Evolutionary conservation across 2,797 vertebrate genomes (phyloP).

Genomic region (Malurus leucopterus): DNA sequence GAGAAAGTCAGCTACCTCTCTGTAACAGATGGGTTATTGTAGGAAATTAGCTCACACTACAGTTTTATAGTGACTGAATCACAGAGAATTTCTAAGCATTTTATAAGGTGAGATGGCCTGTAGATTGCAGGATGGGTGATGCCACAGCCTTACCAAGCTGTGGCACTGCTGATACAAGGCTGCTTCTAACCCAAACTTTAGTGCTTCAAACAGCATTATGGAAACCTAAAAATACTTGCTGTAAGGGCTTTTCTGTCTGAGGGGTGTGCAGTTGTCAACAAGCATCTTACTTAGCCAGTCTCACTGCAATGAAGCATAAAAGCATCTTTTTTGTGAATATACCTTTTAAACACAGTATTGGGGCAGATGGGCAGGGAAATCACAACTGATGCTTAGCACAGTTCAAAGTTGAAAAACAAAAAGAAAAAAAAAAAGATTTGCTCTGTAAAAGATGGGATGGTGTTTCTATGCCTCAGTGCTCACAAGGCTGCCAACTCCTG

Average conservation of each 20-base stretch:
- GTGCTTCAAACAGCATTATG: not conserved
- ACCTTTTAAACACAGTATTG: not conserved
- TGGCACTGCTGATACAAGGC: not conserved
- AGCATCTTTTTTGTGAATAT: not conserved
- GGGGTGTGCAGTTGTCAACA: rapidly evolving
- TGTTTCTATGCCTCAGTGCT: not conserved
- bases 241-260: not conserved
- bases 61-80: constrained; percentile 1
- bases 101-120: not conserved
- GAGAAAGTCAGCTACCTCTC: constrained; percentile 8
- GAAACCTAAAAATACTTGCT: not conserved
- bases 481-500: not conserved
- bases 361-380: not conserved
- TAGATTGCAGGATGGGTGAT: not conserved
- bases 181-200: not conserved
- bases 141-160: not conserved
- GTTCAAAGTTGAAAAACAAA: not conserved
- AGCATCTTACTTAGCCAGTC: not conserved
- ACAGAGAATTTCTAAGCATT: not conserved
- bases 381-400: not conserved
- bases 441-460: not conserved
- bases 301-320: not conserved
- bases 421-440: not conserved
- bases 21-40: constrained; percentile 3
- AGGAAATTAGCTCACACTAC: constrained; percentile 41